Evolutionary conservation across 2,888 invertebrate species (phyloP), one percentile per base, ranked within the genome.

Genomic region (Epistrophe grossulariae): DNA sequence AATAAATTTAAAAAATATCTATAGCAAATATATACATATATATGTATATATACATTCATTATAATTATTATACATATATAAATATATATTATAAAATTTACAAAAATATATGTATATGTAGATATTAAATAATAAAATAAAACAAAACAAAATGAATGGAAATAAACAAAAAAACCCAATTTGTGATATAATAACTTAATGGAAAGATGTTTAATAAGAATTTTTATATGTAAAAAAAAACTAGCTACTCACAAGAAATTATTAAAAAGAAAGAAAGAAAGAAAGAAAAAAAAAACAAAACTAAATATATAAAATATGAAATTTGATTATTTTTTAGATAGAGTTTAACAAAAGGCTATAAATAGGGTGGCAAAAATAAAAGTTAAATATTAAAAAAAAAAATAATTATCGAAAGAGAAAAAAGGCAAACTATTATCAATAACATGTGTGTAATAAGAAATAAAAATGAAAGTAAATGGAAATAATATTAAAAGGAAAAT

Each of bases 121-220:
- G 35, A 77, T 78, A 81, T 81, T 57, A 73, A 84, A 77, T 10
- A 15, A 66, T 19, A 13, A 66, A 57, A 68, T 50, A 77, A 66
- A 76, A 52, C 7, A 45, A 19, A 68, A 35, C 52, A 52, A 35
- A 70, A 70, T 70, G 59, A 48, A 72, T 68, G 55, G 11, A 52
- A 72, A 78, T 62, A 81, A 68, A 74, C 9, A 83, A 84, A 84
- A n/a, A 84, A 84, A 80, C 48, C 80, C 85, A 87, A 85, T 87
- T 87, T 87, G 87, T 87, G 87, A 87, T 87, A 87, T 79, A 87
- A 83, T 87, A 87, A 87, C 83, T 87, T 87, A 87, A 87, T 87
- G 83, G 66, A 70, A 87, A 50, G 55, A 82, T 79, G 76, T 87
- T 87, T 79, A 82, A 83, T 83, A 87, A 83, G 76, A 50, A 76